phyloP scores from a whole-genome alignment of 64 coral and sea anemone species.

The Montipora capricornis region DNA sequence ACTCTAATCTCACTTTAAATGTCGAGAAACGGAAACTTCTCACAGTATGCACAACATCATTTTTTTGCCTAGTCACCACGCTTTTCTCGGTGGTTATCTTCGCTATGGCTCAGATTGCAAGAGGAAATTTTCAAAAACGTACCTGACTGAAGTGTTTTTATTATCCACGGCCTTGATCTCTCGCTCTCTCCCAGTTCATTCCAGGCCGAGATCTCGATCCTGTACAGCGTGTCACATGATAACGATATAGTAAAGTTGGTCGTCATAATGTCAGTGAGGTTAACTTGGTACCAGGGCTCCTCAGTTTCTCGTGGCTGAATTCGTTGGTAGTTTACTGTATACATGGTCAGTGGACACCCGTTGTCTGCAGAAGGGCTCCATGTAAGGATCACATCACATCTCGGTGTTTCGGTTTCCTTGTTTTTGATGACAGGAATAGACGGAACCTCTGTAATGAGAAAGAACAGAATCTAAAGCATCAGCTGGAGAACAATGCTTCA shows the following conservation, averaged over 20 bases:
- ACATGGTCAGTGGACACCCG: neutral
- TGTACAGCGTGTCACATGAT: neutral
- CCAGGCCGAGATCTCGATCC: neutral
- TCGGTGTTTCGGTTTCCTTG: neutral
- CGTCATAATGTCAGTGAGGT: neutral
- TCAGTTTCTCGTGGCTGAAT: neutral
- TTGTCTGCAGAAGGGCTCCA: neutral
- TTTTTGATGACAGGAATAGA: neutral
- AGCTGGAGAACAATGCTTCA: no score
- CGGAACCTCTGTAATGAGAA: neutral
- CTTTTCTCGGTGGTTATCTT: no score
- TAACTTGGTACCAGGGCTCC: neutral
- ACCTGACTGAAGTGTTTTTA: conserved; percentile 8
- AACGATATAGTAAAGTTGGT: neutral
- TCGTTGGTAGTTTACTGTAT: conserved; percentile 2
- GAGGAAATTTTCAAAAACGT: neutral
- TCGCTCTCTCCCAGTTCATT: neutral
- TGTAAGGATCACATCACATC: neutral
- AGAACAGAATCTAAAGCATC: no score
- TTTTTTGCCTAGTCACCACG: no score
- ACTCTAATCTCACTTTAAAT: no score
- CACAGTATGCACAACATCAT: no score
- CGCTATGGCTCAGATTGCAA: no score
- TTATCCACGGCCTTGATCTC: neutral
- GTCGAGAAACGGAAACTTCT: no score